phyloP scores from a whole-genome alignment of 2,888 invertebrate genomes.

The Byasa hedistus region DNA sequence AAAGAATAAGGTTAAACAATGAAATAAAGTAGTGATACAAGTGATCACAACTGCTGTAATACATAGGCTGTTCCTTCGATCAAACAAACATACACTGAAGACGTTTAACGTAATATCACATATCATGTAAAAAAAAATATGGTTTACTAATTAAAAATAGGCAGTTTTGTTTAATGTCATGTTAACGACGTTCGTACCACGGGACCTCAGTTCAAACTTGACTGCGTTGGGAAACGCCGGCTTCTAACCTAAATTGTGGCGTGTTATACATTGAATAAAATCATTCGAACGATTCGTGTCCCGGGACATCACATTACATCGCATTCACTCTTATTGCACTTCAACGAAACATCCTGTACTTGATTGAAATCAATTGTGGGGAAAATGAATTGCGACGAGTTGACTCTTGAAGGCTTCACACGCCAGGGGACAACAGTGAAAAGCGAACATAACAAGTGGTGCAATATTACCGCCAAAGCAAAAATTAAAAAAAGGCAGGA shows the following conservation, averaged over 20 bases:
- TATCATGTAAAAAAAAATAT: neutral
- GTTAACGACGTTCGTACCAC: slow-evolving; percentile 3
- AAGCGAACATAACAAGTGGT: slow-evolving; percentile 33
- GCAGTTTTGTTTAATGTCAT: neutral
- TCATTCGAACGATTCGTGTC: slow-evolving; percentile 21
- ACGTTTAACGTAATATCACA: neutral
- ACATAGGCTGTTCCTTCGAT: neutral
- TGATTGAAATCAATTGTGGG: slow-evolving; percentile 34
- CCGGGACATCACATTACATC: slow-evolving; percentile 30
- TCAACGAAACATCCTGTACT: slow-evolving; percentile 44
- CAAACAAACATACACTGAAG: too few relatives aligned
- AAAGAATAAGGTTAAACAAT: slow-evolving; percentile 30
- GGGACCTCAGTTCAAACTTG: slow-evolving; percentile 37
- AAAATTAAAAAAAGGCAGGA: slow-evolving; percentile 39
- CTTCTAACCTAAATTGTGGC: slow-evolving; percentile 5
- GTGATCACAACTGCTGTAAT: neutral
- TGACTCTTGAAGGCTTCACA: slow-evolving; percentile 42
- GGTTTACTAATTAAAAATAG: neutral
- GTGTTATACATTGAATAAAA: neutral
- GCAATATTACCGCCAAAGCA: slow-evolving; percentile 13
- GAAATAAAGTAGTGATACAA: slow-evolving; percentile 5
- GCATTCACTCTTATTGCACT: slow-evolving; percentile 24
- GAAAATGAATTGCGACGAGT: slow-evolving; percentile 41
- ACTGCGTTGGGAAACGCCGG: slow-evolving; percentile 37
- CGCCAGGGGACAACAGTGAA: slow-evolving; percentile 39